These are phyloP conservation scores for Sterrhoptilus dennistouni DNA, from an alignment of 2,113 vertebrate genomes.

Conservation along the genomic window DNA sequence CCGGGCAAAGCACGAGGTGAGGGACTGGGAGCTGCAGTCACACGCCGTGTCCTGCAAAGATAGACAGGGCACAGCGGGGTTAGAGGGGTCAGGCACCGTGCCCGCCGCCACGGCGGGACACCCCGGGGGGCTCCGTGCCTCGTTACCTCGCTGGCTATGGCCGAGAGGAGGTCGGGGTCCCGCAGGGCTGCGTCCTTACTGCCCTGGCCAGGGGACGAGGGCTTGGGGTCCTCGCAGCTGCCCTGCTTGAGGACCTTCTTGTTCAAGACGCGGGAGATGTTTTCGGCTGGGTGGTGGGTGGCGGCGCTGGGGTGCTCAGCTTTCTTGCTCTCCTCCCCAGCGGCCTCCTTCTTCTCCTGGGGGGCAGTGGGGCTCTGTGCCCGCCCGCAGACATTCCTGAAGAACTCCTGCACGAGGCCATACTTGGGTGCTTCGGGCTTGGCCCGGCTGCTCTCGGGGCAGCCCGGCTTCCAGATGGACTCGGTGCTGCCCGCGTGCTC, in stretches of 20 bases:
- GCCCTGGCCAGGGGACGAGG: constrained; percentile 40
- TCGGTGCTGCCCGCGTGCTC: constrained; percentile 91
- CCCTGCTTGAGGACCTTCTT: constrained; percentile 88
- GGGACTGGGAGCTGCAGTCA: constrained; percentile 87
- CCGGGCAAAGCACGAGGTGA: constrained; percentile 87
- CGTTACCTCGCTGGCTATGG: constrained; percentile 80
- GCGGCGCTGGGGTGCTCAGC: constrained; percentile 63
- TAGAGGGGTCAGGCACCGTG: background rate
- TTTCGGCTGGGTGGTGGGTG: constrained; percentile 76
- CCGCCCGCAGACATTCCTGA: constrained; percentile 87
- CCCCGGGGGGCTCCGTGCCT: background rate
- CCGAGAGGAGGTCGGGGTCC: constrained; percentile 62
- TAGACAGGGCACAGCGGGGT: constrained; percentile 28
- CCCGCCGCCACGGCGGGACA: background rate
- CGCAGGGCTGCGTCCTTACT: constrained; percentile 71
- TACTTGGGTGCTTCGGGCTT: constrained; percentile 84
- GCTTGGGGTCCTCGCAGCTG: constrained; percentile 79
- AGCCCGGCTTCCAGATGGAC: constrained; percentile 85
- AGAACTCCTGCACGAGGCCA: constrained; percentile 90
- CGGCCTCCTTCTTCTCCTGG: constrained; percentile 67
- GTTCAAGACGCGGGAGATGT: constrained; percentile 82
- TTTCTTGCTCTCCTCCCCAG: constrained; percentile 80
- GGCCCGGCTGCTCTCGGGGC: constrained; percentile 63
- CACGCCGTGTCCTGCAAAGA: constrained; percentile 86
- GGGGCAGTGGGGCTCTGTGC: constrained; percentile 68